Conservation (phyloP, 2,797 vertebrate species). For the Gymnopithys bicolor region DNA sequence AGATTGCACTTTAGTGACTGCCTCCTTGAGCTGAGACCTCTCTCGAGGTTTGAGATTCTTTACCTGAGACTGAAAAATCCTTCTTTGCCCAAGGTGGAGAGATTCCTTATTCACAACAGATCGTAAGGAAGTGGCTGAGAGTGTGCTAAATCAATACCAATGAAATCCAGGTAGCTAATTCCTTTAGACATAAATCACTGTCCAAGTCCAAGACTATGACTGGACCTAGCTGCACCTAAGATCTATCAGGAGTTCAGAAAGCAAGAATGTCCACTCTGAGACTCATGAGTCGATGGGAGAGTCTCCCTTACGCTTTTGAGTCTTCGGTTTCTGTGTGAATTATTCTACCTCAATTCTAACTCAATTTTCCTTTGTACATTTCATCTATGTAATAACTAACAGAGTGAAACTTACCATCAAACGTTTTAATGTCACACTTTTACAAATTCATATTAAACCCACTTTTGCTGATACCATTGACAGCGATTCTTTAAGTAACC, state of each 20-base stretch:
- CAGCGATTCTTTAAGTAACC: neutral
- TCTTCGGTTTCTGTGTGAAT: neutral
- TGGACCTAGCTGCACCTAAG: neutral
- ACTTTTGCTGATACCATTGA: neutral
- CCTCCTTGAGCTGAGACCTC: neutral
- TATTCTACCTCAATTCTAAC: neutral
- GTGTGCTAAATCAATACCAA: neutral
- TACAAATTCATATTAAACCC: neutral
- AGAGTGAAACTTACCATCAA: neutral
- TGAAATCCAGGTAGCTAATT: neutral
- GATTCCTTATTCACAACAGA: neutral
- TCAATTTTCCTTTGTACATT: neutral
- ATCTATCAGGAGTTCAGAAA: neutral
- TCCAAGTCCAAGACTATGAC: neutral
- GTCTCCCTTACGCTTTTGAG: neutral
- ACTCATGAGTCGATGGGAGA: neutral
- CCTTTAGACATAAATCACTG: neutral
- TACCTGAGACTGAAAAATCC: neutral
- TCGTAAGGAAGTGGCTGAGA: neutral
- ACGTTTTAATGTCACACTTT: neutral
- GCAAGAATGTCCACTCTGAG: accelerated
- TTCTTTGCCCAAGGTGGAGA: neutral
- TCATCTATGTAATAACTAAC: neutral
- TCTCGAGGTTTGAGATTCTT: neutral
- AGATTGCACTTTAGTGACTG: neutral